Base-by-base conservation (phyloP, 2,113 vertebrate species). In the Paramisgurnus dabryanus region DNA sequence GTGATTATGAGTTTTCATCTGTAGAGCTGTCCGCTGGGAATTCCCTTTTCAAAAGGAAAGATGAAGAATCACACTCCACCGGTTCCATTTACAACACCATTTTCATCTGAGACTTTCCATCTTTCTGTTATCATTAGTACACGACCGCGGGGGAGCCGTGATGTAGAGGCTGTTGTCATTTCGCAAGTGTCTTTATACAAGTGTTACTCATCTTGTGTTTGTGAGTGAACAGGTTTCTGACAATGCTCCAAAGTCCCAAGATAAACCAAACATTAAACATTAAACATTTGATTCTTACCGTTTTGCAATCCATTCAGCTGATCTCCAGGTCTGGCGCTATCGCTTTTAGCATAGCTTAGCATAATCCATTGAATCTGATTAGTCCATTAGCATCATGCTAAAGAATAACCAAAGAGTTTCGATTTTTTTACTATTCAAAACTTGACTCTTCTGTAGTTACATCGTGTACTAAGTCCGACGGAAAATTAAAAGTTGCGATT, bases 71-170 rank as follows among this genome's bases (percentile, higher is more conserved):
- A 81, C 82, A 84, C 77, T 67, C 67, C 53, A 67, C 49, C 49
- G 41, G 75, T 78, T 78, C 68, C 70, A 78, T 81, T 81, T 67
- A 45, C 75, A 72, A 67, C 68, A 13, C 55, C 61, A 27, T 55
- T 78, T 74, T 81, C 39, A 84, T 84, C 82, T 55, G 61, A 84
- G 74, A 57, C 75, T 57, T 84, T 78, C 80, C 57, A 41, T 68
- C 67, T 60, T 73, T 74, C 63, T 63, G 53, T 76, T 73, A 84
- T 74, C 79, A 81, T 84, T 78, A 78, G 79, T 64, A 81, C 75
- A 84, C 7, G 75, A 49, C 27, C 43, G 27, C 53, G 58, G 69
- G 50, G 72, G 49, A 78, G 53, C 63, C 69, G 58, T 3, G 47
- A 57, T 40, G 64, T 45, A 27, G 55, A 60, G 74, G 15, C 18